phyloP scores from a whole-genome alignment of 2,797 vertebrate genomes.

The Linurgus olivaceus region DNA sequence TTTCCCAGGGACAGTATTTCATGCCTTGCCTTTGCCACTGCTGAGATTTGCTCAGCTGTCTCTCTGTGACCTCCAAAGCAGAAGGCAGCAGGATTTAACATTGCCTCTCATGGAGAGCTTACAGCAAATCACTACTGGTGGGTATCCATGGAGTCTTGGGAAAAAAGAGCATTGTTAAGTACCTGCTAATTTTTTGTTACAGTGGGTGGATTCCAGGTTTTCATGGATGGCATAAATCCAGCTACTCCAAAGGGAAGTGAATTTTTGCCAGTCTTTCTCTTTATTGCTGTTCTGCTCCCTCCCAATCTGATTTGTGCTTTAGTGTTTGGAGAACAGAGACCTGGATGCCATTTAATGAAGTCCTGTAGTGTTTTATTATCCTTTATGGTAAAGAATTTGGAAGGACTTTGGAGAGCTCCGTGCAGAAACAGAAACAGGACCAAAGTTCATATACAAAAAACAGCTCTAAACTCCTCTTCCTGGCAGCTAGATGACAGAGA shows the following conservation, averaged over 20 bases:
- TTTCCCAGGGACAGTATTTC: background rate
- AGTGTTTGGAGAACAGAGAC: background rate
- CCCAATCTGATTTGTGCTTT: background rate
- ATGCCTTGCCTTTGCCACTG: background rate
- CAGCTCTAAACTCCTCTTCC: background rate
- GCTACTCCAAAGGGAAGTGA: background rate
- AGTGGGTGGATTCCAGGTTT: background rate
- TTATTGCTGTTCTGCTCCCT: background rate
- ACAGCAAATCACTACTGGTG: background rate
- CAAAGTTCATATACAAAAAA: background rate
- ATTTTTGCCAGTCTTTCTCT: background rate
- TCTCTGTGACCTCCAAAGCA: background rate
- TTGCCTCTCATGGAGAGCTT: background rate
- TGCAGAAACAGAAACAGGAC: background rate
- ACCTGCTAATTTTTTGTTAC: background rate
- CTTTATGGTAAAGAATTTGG: slow-evolving; percentile 46
- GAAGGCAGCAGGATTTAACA: background rate
- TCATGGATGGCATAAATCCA: background rate
- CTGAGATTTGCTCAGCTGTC: background rate
- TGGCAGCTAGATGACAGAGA: background rate
- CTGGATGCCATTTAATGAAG: background rate
- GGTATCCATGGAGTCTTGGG: background rate
- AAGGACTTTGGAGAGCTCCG: background rate
- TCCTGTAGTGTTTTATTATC: slow-evolving; percentile 4
- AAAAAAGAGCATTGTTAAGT: background rate